A percentile compares a stretch with the other conserved stretches of the same genome.
Conservation (phyloP, 2,888 invertebrate species). For the Diploptera punctata region DNA sequence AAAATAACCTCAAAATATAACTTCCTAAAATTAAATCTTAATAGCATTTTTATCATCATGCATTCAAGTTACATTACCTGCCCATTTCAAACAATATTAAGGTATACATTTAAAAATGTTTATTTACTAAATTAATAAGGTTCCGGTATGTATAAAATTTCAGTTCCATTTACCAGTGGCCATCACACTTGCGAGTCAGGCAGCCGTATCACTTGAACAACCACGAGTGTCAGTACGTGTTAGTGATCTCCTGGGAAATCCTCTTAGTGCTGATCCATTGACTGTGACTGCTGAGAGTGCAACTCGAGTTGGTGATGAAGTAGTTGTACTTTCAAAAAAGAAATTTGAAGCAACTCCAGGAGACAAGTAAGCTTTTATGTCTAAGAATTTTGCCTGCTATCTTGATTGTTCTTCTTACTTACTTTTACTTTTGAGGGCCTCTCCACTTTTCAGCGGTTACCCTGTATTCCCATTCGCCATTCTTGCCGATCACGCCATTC, state of each 20-base stretch:
- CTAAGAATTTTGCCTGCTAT: background rate
- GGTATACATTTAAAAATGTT: too few relatives aligned
- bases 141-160: slow-evolving; percentile 45
- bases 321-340: slow-evolving; percentile 72
- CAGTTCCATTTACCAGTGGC: slow-evolving; percentile 82
- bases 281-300: slow-evolving; percentile 79
- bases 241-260: slow-evolving; percentile 76
- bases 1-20: too few relatives aligned
- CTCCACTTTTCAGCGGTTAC: too few relatives aligned
- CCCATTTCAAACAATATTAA: too few relatives aligned
- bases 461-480: too few relatives aligned
- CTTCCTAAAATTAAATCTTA: too few relatives aligned
- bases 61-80: too few relatives aligned
- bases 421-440: too few relatives aligned
- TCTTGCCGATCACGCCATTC: too few relatives aligned
- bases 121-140: too few relatives aligned
- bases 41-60: too few relatives aligned
- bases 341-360: slow-evolving; percentile 54
- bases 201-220: slow-evolving; percentile 76
- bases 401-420: too few relatives aligned
- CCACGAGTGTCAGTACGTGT: slow-evolving; percentile 76
- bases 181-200: slow-evolving; percentile 78
- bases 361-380: slow-evolving; percentile 53
- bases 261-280: slow-evolving; percentile 65
- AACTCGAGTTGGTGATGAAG: slow-evolving; percentile 74